A percentile compares a stretch with the other conserved stretches of the same genome.
Conservation (phyloP, 2,888 invertebrate species). For the Heterodera filipjevi region DNA sequence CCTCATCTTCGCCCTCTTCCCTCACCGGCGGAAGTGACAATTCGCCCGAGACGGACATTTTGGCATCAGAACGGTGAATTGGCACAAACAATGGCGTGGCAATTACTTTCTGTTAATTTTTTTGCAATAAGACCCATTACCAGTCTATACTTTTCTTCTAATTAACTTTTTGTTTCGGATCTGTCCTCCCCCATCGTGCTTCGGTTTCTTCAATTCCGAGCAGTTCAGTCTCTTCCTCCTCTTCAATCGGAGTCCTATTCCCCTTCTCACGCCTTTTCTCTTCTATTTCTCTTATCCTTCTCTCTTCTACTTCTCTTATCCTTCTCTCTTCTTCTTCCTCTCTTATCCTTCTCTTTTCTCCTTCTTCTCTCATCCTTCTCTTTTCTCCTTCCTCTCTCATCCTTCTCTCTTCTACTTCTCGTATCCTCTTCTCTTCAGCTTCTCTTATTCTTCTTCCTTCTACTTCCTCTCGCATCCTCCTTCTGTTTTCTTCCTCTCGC, state of each 20-base stretch:
- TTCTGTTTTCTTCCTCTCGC: no score
- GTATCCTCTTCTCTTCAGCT: conserved; percentile 26
- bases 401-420: background rate
- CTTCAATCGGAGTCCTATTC: background rate
- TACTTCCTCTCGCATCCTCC: conserved; percentile 3
- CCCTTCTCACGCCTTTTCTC: background rate
- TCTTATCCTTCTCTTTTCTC: no score
- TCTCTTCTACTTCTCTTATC: background rate
- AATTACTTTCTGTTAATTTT: background rate
- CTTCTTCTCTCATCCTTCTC: background rate
- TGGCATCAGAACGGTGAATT: conserved; percentile 13
- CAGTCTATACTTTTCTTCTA: background rate
- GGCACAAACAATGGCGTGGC: conserved; percentile 12
- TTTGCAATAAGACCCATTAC: background rate
- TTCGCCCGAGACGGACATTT: conserved; percentile 24
- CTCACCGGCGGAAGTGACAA: conserved; percentile 21
- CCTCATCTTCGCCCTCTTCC: conserved; percentile 27
- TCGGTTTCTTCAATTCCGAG: background rate
- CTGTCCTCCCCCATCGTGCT: background rate
- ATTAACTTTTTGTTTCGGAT: background rate
- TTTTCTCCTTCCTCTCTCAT: background rate
- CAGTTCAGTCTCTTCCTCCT: background rate
- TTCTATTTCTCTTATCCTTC: no score
- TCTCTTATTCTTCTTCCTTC: conserved; percentile 31
- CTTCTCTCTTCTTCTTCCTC: background rate